Evolutionary conservation across 2,113 vertebrate species (phyloP), one percentile per base, ranked within the genome.

Genomic region (Aix galericulata): DNA sequence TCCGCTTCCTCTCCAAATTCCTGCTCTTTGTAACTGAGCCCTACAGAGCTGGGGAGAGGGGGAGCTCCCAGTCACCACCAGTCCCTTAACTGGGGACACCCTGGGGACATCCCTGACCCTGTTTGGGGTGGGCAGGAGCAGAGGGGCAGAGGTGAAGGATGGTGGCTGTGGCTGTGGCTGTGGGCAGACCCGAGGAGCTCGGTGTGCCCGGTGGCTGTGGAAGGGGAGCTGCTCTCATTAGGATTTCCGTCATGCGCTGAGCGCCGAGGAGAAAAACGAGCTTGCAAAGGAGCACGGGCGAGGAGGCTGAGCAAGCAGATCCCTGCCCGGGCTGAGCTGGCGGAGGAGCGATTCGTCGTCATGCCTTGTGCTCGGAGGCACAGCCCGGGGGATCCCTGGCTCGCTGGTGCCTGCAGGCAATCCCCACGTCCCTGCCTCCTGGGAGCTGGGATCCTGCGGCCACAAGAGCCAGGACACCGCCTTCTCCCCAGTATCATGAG

Each of bases 181-280:
- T 48, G 13, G 50, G 23, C 52, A 55, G 44, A 89, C 73, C 80
- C 48, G 21, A 29, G 67, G 2, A 9, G 86, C 66, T 81, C 46
- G 64, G 89, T 84, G 68, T 56, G 83, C 83, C 56, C 60, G 22
- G 58, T 22, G 2, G 73, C 76, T 82, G 80, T 71, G 83, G 38
- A 87, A 86, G 13, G 29, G 50, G 27, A 91, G 82, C 59, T 4
- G 8, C 31, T 62, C 72, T 91, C 82, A 67, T 90, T 60, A 81
- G 95, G 93, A 95, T 91, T 95, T 95, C 79, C 64, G 74, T 93
- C 94, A 55, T 89, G 93, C 86, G 71, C 86, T 74, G 69, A 4
- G 69, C 13, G 0, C n/a, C 1, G 1, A 75, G 66, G 73, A 81
- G 62, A 59, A 89, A 81, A 84, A 36, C 17, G 76, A 89, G 76